Conservation (phyloP, 2,888 invertebrate species). For the Leptodirus hochenwartii region DNA sequence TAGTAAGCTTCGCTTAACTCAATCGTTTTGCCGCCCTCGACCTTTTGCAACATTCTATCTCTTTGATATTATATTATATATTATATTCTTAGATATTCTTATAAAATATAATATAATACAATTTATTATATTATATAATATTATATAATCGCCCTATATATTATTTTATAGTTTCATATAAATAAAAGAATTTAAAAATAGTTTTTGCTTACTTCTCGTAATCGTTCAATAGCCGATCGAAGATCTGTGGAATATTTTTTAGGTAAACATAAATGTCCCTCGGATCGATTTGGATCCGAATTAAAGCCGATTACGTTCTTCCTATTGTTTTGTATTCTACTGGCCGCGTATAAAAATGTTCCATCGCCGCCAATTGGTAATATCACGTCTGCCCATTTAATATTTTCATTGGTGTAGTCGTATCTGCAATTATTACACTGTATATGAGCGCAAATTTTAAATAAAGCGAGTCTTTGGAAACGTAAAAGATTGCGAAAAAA, state of each 20-base stretch:
- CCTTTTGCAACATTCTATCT: no score
- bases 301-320: conserved; percentile 96
- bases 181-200: no score
- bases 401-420: conserved; percentile 43
- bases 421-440: conserved; percentile 24
- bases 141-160: no score
- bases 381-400: conserved; percentile 83
- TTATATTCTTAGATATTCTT: no score
- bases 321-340: conserved; percentile 49
- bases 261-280: conserved; percentile 82
- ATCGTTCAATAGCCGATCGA: conserved; percentile 54
- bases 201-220: conserved; percentile 43
- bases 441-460: background rate
- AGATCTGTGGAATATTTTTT: conserved; percentile 68
- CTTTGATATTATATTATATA: no score
- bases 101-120: no score
- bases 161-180: no score
- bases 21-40: no score
- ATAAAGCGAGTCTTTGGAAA: no score
- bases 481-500: no score
- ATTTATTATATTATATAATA: no score
- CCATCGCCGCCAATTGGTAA: conserved; percentile 92
- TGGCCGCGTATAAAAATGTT: conserved; percentile 87
- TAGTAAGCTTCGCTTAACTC: no score
- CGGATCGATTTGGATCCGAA: conserved; percentile 84